Evolutionary conservation across 2,888 invertebrate genomes (phyloP).

Genomic region (Ichneumoninae sp.): DNA sequence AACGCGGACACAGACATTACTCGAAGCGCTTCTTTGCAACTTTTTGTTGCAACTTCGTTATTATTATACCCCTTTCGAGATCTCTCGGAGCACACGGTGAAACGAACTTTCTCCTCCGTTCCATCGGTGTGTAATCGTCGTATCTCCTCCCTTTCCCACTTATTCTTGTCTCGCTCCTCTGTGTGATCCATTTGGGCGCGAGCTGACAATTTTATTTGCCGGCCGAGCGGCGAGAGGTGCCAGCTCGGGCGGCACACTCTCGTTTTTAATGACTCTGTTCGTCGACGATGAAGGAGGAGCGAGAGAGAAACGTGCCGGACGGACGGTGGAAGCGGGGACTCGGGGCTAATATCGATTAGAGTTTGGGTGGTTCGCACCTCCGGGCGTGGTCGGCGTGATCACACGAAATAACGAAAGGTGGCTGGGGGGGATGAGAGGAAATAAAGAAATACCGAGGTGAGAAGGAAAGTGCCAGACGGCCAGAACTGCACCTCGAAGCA

Average conservation of each 20-base stretch:
- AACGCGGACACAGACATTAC: slow-evolving; percentile 19
- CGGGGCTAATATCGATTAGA: slow-evolving; percentile 67
- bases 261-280: slow-evolving; percentile 44
- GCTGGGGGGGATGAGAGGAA: slow-evolving; percentile 49
- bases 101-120: slow-evolving; percentile 14
- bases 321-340: slow-evolving; percentile 1
- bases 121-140: slow-evolving; percentile 31
- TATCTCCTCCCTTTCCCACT: slow-evolving; percentile 7
- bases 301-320: slow-evolving; percentile 9
- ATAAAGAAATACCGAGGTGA: slow-evolving; percentile 49
- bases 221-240: not conserved
- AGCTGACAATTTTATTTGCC: slow-evolving; percentile 55
- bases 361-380: slow-evolving; percentile 67
- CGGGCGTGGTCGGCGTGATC: slow-evolving; percentile 68
- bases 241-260: slow-evolving; percentile 11
- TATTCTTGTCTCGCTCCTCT: not conserved
- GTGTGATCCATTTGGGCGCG: slow-evolving; percentile 41
- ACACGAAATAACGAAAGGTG: slow-evolving; percentile 71
- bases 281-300: slow-evolving; percentile 6
- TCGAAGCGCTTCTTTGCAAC: slow-evolving; percentile 10
- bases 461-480: slow-evolving; percentile 53
- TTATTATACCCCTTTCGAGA: slow-evolving; percentile 24
- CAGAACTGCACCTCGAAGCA: slow-evolving; percentile 54
- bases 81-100: not conserved
- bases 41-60: slow-evolving; percentile 33